phyloP scores from a whole-genome alignment of 2,797 vertebrate species.

The Neosilurus mollespiculum region DNA sequence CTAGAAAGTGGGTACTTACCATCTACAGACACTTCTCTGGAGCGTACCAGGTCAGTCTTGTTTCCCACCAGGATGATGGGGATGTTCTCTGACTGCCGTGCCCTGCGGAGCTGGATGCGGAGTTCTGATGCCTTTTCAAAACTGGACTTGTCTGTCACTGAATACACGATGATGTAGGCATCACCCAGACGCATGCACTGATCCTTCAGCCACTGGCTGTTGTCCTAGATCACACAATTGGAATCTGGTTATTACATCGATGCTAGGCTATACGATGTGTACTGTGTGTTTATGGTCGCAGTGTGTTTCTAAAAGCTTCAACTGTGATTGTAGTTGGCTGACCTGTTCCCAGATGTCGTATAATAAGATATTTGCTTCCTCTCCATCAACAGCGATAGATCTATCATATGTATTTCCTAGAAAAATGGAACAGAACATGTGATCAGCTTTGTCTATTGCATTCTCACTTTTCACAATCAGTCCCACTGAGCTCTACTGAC shows the following conservation, averaged over 20 bases:
- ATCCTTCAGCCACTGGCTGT: conserved; percentile 90
- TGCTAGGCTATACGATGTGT: not conserved
- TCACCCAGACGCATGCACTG: conserved; percentile 99
- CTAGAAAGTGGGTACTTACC: conserved; percentile 75
- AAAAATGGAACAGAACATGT: not conserved
- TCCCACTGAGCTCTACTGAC: not conserved
- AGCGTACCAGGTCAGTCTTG: conserved; percentile 96
- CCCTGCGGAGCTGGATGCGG: conserved; percentile 91
- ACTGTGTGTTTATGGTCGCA: not conserved
- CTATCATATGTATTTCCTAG: conserved; percentile 95
- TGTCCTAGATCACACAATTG: conserved; percentile 75
- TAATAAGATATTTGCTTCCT: conserved; percentile 89
- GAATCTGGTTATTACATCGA: not conserved
- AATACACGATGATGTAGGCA: conserved; percentile 97
- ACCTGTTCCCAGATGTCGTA: conserved; percentile 99
- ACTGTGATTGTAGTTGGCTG: conserved; percentile 44
- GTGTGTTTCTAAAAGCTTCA: not conserved
- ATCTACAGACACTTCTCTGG: conserved; percentile 93
- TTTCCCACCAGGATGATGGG: conserved; percentile 99
- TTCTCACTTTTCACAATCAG: not conserved
- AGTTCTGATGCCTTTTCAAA: conserved; percentile 98
- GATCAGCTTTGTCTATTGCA: not conserved
- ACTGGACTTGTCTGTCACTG: conserved; percentile 95
- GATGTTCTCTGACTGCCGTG: conserved; percentile 93
- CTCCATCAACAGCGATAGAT: conserved; percentile 88